Conservation (phyloP, 1,140 invertebrate genomes). For the Caenorhabditis latens region DNA sequence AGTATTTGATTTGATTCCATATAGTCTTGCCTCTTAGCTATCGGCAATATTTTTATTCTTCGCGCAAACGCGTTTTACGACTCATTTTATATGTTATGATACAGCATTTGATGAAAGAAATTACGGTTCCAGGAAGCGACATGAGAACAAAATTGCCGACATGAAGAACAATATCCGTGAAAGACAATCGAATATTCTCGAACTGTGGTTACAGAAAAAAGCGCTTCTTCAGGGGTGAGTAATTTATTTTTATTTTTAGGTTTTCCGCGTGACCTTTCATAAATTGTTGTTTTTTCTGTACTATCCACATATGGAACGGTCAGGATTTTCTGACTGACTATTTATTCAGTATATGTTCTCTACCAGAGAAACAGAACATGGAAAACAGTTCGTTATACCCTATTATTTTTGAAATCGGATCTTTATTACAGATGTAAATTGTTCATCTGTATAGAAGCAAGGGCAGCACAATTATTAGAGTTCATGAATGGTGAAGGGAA, state of each 20-base stretch:
- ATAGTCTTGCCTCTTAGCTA: not conserved
- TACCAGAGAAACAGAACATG: too few species aligned
- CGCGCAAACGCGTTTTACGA: not conserved
- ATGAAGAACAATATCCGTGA: slow-evolving; percentile 55
- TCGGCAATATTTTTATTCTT: not conserved
- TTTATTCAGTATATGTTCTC: too few species aligned
- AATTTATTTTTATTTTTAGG: not conserved
- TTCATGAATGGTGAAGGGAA: slow-evolving; percentile 40
- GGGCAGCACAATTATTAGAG: not conserved
- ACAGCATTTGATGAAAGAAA: not conserved
- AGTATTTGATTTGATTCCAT: not conserved
- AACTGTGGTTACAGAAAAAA: slow-evolving; percentile 61
- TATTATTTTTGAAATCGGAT: not conserved
- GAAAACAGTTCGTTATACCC: too few species aligned
- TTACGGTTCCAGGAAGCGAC: slow-evolving; percentile 54
- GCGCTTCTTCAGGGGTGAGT: slow-evolving; percentile 55
- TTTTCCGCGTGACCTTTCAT: not conserved
- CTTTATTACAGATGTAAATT: slow-evolving; percentile 57
- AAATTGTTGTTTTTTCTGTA: not conserved
- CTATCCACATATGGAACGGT: too few species aligned
- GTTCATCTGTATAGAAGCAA: slow-evolving; percentile 33
- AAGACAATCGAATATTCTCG: slow-evolving; percentile 57
- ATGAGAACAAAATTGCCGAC: slow-evolving; percentile 16
- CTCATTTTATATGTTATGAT: not conserved
- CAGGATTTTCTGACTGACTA: too few species aligned